A percentile compares a stretch with the other conserved stretches of the same genome.
phyloP scores from a whole-genome alignment of 2,888 invertebrate genomes.

The Lypha dubia region DNA sequence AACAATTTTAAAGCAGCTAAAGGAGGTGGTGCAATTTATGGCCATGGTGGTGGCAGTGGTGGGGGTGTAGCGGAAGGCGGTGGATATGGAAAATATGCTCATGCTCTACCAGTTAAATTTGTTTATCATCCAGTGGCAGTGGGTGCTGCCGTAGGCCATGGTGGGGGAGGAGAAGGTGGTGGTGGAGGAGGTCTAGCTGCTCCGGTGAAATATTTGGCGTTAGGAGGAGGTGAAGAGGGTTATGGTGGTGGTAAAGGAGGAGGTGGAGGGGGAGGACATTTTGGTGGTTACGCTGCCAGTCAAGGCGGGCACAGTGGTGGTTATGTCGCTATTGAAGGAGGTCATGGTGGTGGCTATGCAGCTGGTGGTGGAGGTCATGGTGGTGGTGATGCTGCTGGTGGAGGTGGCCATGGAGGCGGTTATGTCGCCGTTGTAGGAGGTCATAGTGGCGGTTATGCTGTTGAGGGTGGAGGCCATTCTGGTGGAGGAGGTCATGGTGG shows the following conservation, averaged over 20 bases:
- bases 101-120: conserved; percentile 75
- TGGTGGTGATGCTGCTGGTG: neutral
- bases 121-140: conserved; percentile 74
- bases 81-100: conserved; percentile 60
- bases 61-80: conserved; percentile 20
- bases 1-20: conserved; percentile 73
- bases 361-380: conserved; percentile 3
- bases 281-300: neutral
- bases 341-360: neutral
- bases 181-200: conserved; percentile 28
- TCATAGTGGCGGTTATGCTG: neutral
- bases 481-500: neutral
- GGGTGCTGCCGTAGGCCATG: conserved; percentile 35
- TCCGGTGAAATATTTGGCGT: conserved; percentile 20
- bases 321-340: neutral
- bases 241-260: conserved; percentile 15
- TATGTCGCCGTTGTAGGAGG: conserved; percentile 17
- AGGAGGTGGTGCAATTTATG: conserved; percentile 61
- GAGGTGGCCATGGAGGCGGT: conserved; percentile 11
- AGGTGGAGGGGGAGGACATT: conserved; percentile 9
- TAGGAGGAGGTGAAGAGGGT: conserved; percentile 22
- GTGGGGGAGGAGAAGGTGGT: conserved; percentile 7
- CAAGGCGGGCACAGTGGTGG: neutral
- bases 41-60: conserved; percentile 48
- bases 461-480: neutral